Base-by-base conservation (phyloP, 2,797 vertebrate genomes). In the Sorex maritimensis region DNA sequence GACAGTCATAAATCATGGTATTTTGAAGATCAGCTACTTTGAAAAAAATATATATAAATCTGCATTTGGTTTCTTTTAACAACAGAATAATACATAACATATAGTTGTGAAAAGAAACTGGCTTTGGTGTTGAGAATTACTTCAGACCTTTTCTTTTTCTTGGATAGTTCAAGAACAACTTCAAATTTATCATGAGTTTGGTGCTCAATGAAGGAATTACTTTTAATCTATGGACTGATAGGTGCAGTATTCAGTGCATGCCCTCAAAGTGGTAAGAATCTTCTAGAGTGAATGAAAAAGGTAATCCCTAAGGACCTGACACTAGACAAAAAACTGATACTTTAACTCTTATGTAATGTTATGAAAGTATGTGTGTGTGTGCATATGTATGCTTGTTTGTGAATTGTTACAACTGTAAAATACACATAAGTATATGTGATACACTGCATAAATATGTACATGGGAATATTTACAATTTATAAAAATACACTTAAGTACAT, bases 201-300 rank as follows among this genome's bases (percentile, higher is more conserved):
- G 68, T 90, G 49, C 30, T 72, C 58, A 93, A 52, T 89, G 90
- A 92, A 92, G 81, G 28, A 94, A 80, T 88, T 90, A 67, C 65
- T 96, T 96, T 92, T 89, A 92, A 72, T 92, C 26, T 94, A 61
- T 95, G 72, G 19, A 61, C 85, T 87, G 58, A 83, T 58, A 96
- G 72, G 23, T 83, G 5, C 68, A 80, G 63, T 86, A 19, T 84
- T 87, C 63, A 81, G 2, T 89, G 19, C 65, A 44, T 73, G 61
- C 8, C 63, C 73, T 44, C 55, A 71, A 2, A 61, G 15, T 69
- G 52, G 52, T 65, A 77, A 91, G n/a, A 84, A 90, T 23, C 67
- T 3, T 81, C 9, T 78, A 58, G 41, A 78, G 63, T 73, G 26
- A 90, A 41, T 46, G n/a, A 58, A 80, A 73, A 61, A 86, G 10